Conservation (phyloP, 1,140 invertebrate species). For the Neotoxoptera formosana region DNA sequence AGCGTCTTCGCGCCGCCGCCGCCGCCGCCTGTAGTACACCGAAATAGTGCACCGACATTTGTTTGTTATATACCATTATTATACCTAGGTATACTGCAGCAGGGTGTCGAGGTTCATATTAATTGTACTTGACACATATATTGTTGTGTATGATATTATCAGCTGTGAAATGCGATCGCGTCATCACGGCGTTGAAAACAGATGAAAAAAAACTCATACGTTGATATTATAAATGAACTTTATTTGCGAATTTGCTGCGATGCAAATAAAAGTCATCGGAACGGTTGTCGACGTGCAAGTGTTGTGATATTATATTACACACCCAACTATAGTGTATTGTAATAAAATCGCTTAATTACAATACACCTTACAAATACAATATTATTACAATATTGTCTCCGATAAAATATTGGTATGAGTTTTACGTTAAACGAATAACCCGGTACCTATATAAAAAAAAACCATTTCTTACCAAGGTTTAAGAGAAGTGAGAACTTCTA, state of each 20-base stretch:
- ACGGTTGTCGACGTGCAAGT: neutral
- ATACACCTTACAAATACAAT: too few species aligned
- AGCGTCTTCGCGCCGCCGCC: too few species aligned
- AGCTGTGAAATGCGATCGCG: neutral
- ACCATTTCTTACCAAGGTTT: neutral
- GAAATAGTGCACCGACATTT: neutral
- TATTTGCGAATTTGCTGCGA: neutral
- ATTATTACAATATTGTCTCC: too few species aligned
- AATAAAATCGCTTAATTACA: too few species aligned
- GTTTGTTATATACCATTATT: neutral
- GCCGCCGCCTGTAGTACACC: neutral
- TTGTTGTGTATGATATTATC: too few species aligned
- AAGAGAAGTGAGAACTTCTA: neutral
- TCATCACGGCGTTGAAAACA: neutral
- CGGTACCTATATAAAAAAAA: neutral
- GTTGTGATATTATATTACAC: neutral
- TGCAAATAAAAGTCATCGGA: neutral
- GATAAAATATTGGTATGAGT: too few species aligned
- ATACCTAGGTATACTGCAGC: too few species aligned
- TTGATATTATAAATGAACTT: too few species aligned
- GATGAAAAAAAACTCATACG: too few species aligned
- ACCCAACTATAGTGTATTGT: too few species aligned
- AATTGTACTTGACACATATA: neutral
- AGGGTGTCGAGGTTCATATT: neutral
- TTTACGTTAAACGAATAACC: too few species aligned